Conservation (phyloP, 2,888 invertebrate species). For the Caenorhabditis virilis region DNA sequence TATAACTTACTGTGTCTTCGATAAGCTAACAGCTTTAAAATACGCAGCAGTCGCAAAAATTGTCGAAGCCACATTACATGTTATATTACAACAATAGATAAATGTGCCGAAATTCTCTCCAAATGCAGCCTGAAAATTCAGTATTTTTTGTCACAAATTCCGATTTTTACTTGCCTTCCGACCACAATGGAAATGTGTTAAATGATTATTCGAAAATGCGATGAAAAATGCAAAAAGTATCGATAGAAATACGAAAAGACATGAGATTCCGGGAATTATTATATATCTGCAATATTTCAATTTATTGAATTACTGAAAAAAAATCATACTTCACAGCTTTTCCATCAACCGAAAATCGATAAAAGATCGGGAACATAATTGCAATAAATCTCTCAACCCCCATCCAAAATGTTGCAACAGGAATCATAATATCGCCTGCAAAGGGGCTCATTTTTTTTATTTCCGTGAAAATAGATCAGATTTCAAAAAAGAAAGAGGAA, state of each 20-base stretch:
- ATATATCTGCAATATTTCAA: constrained; percentile 33
- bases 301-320: background rate
- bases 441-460: too few species aligned
- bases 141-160: too few species aligned
- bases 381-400: constrained; percentile 51
- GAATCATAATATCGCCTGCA: constrained; percentile 50
- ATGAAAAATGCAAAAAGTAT: constrained; percentile 42
- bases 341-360: constrained; percentile 47
- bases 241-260: constrained; percentile 38
- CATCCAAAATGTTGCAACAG: constrained; percentile 52
- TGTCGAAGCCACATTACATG: constrained; percentile 48
- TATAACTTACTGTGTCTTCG: constrained; percentile 46
- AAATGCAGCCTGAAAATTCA: constrained; percentile 41
- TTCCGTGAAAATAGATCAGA: too few species aligned
- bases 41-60: constrained; percentile 49
- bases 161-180: constrained; percentile 37
- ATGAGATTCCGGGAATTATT: constrained; percentile 32
- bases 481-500: background rate
- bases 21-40: constrained; percentile 39
- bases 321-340: constrained; percentile 37
- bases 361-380: constrained; percentile 48
- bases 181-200: constrained; percentile 49
- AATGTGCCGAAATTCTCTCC: constrained; percentile 52
- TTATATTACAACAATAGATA: constrained; percentile 52
- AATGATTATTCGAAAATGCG: constrained; percentile 35